Evolutionary conservation across 2,797 vertebrate species (phyloP).

Genomic region (Myotis findleyi): DNA sequence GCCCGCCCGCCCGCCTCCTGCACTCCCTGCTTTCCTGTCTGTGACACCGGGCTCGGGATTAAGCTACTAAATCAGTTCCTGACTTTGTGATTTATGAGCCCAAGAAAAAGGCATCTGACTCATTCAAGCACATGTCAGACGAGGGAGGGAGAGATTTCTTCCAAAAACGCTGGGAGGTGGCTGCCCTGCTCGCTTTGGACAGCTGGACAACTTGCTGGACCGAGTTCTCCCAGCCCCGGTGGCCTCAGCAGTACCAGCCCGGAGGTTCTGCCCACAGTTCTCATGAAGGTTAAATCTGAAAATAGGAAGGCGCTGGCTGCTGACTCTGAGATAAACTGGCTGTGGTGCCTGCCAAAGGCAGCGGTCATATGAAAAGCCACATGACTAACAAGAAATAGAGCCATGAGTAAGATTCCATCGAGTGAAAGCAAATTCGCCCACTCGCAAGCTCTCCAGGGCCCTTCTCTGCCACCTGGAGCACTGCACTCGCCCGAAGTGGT

Average conservation of each 20-base stretch:
- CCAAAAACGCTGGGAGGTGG: background rate
- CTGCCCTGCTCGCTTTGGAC: background rate
- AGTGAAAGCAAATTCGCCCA: constrained; percentile 56
- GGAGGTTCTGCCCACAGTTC: constrained; percentile 31
- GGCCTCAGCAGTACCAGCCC: background rate
- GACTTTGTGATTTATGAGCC: background rate
- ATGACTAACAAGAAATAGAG: constrained; percentile 70
- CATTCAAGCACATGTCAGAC: constrained; percentile 53
- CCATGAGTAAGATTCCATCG: constrained; percentile 55
- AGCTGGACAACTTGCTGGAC: background rate
- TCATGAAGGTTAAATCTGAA: constrained; percentile 71
- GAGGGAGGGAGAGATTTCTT: constrained; percentile 42
- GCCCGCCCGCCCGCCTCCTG: background rate
- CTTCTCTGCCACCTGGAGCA: background rate
- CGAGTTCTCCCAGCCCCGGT: background rate
- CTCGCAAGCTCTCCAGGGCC: constrained; percentile 46
- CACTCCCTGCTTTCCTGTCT: background rate
- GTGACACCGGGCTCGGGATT: background rate
- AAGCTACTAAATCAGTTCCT: constrained; percentile 25
- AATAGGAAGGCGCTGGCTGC: constrained; percentile 68
- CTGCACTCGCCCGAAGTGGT: background rate
- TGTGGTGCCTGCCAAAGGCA: constrained; percentile 55
- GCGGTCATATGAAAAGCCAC: constrained; percentile 62
- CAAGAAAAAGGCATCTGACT: constrained; percentile 29
- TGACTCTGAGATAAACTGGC: constrained; percentile 63